Conservation (phyloP, 2,888 invertebrate genomes). For the Cosmia trapezina region DNA sequence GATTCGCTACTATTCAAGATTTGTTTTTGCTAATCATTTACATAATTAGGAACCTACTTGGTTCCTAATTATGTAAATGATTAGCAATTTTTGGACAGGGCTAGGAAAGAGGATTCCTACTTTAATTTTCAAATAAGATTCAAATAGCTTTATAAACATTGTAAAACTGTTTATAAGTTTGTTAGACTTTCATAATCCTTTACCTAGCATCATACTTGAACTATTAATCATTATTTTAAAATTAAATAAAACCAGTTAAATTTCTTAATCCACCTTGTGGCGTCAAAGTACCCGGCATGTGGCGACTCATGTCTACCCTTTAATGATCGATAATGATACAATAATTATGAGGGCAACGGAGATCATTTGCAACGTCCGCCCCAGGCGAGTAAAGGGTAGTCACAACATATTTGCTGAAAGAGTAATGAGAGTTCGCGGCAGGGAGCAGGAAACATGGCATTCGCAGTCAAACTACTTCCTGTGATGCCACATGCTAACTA, state of each 20-base stretch:
- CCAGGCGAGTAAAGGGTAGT: conserved; percentile 83
- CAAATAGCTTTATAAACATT: neutral
- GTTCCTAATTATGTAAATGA: neutral
- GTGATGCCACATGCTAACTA: conserved; percentile 75
- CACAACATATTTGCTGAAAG: conserved; percentile 89
- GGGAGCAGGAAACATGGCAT: conserved; percentile 84
- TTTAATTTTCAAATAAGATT: conserved; percentile 10
- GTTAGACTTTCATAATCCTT: neutral
- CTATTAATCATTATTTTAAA: conserved; percentile 41
- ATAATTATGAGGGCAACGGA: conserved; percentile 76
- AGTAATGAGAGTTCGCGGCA: conserved; percentile 85
- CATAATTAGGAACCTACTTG: too few relatives aligned
- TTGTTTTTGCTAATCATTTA: too few relatives aligned
- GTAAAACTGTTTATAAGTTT: neutral
- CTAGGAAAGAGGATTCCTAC: neutral
- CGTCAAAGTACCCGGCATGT: conserved; percentile 68
- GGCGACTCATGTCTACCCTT: conserved; percentile 71
- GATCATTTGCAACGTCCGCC: conserved; percentile 78
- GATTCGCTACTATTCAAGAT: neutral
- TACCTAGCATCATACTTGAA: neutral
- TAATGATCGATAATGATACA: conserved; percentile 83
- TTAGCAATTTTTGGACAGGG: neutral
- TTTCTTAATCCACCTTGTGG: conserved; percentile 64
- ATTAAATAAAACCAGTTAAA: conserved; percentile 59
- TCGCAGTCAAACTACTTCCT: conserved; percentile 86